Conservation (phyloP, 2,113 vertebrate genomes). For the Cynoglossus semilaevis region DNA sequence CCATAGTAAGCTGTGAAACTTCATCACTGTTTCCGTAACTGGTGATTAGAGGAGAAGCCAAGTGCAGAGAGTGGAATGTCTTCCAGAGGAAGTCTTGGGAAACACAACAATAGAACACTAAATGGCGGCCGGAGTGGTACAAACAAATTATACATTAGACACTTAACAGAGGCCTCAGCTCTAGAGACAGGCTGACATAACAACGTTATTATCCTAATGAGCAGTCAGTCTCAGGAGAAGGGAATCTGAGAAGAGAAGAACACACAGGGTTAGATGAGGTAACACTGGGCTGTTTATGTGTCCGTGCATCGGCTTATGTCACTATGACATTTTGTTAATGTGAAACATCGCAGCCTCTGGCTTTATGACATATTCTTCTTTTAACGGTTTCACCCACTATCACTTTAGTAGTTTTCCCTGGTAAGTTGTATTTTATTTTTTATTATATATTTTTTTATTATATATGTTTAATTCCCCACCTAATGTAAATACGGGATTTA, state of each 20-base stretch:
- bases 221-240: constrained; percentile 21
- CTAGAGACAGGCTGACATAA: constrained; percentile 3
- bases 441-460: no score
- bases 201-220: constrained; percentile 30
- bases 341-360: no score
- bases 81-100: not conserved
- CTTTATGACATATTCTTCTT: no score
- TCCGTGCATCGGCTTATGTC: constrained; percentile 3
- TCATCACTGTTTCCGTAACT: not conserved
- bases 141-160: constrained; percentile 13
- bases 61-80: not conserved
- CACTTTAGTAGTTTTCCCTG: no score
- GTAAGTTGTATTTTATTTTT: no score
- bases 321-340: not conserved
- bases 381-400: no score
- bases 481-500: no score
- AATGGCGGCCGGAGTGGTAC: not conserved
- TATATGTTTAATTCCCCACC: no score
- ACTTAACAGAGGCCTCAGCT: constrained; percentile 1
- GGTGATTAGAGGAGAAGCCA: not conserved
- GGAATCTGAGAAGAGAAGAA: constrained; percentile 7
- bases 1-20: constrained; percentile 87
- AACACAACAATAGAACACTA: constrained; percentile 7
- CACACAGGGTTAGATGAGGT: constrained; percentile 4
- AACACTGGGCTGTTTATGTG: constrained; percentile 3